These are phyloP conservation scores for Yponomeuta evonymella DNA, from an alignment of 2,888 invertebrate genomes.

Conservation along the genomic window DNA sequence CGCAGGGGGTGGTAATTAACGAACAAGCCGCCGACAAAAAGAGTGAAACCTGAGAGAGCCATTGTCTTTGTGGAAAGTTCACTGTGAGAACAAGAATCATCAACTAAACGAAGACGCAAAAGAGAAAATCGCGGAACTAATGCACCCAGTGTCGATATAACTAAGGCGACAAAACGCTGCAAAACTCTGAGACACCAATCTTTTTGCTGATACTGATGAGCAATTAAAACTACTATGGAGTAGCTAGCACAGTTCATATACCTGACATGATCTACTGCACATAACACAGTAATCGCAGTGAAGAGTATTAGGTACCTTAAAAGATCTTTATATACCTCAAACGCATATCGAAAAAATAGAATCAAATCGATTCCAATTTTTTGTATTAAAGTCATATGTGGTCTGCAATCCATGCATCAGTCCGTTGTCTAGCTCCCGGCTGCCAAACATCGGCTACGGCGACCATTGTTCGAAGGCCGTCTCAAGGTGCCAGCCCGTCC, in stretches of 20 bases:
- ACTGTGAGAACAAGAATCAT: slow-evolving; percentile 52
- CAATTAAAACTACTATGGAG: too few relatives aligned
- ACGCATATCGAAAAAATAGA: too few relatives aligned
- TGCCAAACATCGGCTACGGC: slow-evolving; percentile 4
- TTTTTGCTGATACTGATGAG: too few relatives aligned
- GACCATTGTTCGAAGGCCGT: slow-evolving; percentile 44
- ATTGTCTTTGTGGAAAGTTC: slow-evolving; percentile 67
- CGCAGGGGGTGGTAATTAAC: slow-evolving; percentile 48
- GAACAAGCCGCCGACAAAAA: slow-evolving; percentile 58
- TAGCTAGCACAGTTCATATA: too few relatives aligned
- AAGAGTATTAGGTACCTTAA: too few relatives aligned
- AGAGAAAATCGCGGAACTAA: slow-evolving; percentile 57
- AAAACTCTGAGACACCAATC: too few relatives aligned
- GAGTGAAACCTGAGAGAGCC: slow-evolving; percentile 66
- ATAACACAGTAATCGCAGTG: too few relatives aligned
- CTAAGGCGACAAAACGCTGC: too few relatives aligned
- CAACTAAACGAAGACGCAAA: slow-evolving; percentile 36
- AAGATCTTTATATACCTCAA: neutral
- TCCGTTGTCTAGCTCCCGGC: neutral
- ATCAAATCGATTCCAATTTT: neutral
- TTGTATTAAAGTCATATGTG: neutral
- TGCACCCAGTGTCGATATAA: neutral
- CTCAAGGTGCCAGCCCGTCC: slow-evolving; percentile 41
- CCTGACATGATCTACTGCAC: too few relatives aligned
- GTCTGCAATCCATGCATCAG: neutral